phyloP scores from a whole-genome alignment of 2,888 invertebrate species.

The Pandemis corylana region DNA sequence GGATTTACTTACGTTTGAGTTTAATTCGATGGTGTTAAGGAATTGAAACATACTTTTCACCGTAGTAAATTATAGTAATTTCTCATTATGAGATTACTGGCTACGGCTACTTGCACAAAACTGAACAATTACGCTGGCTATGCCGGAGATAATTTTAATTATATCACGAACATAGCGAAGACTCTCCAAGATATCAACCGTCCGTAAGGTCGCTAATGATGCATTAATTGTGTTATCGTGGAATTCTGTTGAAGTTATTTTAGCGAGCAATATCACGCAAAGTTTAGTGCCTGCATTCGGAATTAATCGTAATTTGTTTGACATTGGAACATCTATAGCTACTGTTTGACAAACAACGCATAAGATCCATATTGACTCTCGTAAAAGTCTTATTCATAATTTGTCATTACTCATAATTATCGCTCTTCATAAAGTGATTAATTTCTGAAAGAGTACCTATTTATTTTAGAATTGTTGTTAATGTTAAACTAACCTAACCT shows the following conservation, averaged over 20 bases:
- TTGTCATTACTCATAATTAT: too few relatives aligned
- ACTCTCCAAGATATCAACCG: background rate
- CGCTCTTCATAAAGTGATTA: too few relatives aligned
- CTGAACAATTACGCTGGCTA: background rate
- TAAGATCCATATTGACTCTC: too few relatives aligned
- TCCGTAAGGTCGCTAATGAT: background rate
- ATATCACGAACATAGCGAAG: background rate
- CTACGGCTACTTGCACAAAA: slow-evolving; percentile 12
- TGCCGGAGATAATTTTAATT: background rate
- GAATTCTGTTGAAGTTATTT: background rate
- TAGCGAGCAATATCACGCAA: background rate
- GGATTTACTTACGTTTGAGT: too few relatives aligned
- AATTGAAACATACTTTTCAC: background rate
- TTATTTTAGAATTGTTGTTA: too few relatives aligned
- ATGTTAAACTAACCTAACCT: too few relatives aligned
- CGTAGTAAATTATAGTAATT: background rate
- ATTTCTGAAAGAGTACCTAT: too few relatives aligned
- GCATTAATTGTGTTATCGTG: background rate
- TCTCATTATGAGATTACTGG: background rate
- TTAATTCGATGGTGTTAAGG: background rate
- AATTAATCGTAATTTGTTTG: too few relatives aligned
- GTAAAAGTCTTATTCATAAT: too few relatives aligned
- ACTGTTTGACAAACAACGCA: too few relatives aligned
- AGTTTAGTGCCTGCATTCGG: too few relatives aligned
- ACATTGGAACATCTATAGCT: too few relatives aligned